These are phyloP conservation scores for Nycteola revayana DNA, from an alignment of 2,888 invertebrate species.

Conservation along the genomic window DNA sequence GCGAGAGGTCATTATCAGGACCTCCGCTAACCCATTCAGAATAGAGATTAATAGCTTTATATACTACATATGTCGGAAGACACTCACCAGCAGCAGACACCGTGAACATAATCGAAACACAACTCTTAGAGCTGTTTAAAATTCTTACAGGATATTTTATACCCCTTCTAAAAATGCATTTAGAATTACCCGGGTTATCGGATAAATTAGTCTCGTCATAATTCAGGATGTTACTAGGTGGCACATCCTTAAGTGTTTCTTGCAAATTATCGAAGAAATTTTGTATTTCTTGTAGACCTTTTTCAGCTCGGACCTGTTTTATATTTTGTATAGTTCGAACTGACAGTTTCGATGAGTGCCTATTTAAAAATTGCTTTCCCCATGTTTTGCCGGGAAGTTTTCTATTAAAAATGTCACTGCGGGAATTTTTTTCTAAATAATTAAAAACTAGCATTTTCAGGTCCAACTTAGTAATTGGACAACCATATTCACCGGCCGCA, in stretches of 20 bases:
- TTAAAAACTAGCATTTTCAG: slow-evolving; percentile 20
- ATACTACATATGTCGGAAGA: slow-evolving; percentile 1
- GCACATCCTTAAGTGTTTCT: background rate
- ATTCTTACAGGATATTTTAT: too few species aligned
- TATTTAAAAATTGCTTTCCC: slow-evolving; percentile 5
- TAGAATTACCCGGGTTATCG: slow-evolving; percentile 1
- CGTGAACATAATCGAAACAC: slow-evolving; percentile 6
- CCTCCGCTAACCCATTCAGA: slow-evolving; percentile 1
- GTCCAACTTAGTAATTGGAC: slow-evolving; percentile 25
- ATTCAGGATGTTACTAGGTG: too few species aligned
- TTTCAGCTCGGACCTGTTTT: slow-evolving; percentile 24
- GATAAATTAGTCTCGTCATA: background rate
- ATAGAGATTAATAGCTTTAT: slow-evolving; percentile 1
- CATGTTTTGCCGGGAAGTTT: slow-evolving; percentile 12
- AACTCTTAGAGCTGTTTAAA: too few species aligned
- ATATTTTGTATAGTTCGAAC: slow-evolving; percentile 27
- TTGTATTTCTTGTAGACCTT: slow-evolving; percentile 22
- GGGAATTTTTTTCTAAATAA: slow-evolving; percentile 23
- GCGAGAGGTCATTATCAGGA: too few species aligned
- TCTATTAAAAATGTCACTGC: slow-evolving; percentile 12
- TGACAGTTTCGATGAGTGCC: slow-evolving; percentile 16
- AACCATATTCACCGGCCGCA: slow-evolving; percentile 1
- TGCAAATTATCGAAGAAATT: too few species aligned
- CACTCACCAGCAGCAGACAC: background rate
- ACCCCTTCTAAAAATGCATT: slow-evolving; percentile 6